Evolutionary conservation across 2,888 invertebrate species (phyloP).

Genomic region (Plebejus argus): DNA sequence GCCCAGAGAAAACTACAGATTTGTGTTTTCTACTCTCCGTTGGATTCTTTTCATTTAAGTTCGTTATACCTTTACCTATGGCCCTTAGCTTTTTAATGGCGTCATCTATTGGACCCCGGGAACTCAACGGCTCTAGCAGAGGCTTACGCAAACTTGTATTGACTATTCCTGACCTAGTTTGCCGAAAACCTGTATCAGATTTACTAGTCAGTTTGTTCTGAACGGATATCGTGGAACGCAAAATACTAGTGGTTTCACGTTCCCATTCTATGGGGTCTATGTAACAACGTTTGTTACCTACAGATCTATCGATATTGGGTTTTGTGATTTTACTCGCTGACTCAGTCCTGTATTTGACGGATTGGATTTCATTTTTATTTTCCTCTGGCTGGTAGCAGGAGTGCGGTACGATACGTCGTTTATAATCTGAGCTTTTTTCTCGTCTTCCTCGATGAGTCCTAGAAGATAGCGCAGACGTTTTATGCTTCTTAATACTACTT

Average conservation of each 20-base stretch:
- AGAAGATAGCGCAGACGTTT: conserved; percentile 74
- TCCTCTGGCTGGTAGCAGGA: conserved; percentile 70
- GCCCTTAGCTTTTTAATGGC: conserved; percentile 70
- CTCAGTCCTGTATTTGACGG: conserved; percentile 68
- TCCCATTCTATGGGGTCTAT: conserved; percentile 79
- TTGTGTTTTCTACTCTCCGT: conserved; percentile 58
- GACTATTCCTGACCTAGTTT: conserved; percentile 62
- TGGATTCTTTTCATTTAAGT: conserved; percentile 57
- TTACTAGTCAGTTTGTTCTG: conserved; percentile 63
- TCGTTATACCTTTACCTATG: conserved; percentile 70
- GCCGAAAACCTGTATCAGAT: conserved; percentile 56
- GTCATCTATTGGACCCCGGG: conserved; percentile 56
- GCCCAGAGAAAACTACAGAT: conserved; percentile 65
- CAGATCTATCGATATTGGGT: conserved; percentile 69
- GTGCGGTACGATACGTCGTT: conserved; percentile 65
- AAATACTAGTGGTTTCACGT: conserved; percentile 79
- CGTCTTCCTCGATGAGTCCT: conserved; percentile 72
- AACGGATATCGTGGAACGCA: conserved; percentile 71
- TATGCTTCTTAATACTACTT: conserved; percentile 72
- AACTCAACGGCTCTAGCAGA: conserved; percentile 52
- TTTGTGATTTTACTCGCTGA: conserved; percentile 68
- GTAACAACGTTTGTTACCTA: conserved; percentile 78
- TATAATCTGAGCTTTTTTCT: conserved; percentile 72
- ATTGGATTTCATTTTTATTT: conserved; percentile 49
- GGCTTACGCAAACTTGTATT: conserved; percentile 52